Conservation (phyloP, 2,113 vertebrate species). For the Patagioenas fasciata region DNA sequence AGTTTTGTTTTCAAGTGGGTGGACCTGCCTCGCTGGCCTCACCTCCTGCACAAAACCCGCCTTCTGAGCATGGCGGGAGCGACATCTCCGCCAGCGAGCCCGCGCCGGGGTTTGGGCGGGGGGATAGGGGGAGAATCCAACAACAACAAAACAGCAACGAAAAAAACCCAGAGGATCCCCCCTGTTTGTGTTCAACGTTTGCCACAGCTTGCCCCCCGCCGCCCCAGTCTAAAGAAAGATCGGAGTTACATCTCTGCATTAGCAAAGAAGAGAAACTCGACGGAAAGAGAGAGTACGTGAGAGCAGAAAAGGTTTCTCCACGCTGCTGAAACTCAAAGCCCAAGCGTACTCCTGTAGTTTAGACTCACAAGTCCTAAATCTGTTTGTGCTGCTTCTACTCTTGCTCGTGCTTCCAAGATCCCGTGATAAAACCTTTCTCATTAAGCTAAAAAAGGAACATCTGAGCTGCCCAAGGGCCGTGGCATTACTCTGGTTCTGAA, state of each 20-base stretch:
- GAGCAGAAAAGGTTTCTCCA: not conserved
- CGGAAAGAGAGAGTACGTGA: not conserved
- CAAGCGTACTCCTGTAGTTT: fast-evolving
- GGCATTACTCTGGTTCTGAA: not conserved
- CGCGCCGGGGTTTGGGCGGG: not conserved
- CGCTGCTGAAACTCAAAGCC: not conserved
- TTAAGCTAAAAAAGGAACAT: constrained; percentile 26
- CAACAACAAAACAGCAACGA: not conserved
- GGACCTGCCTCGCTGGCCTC: constrained; percentile 76
- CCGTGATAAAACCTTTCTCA: constrained; percentile 3
- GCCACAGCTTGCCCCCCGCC: not conserved
- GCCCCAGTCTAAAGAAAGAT: constrained; percentile 7
- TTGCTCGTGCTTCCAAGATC: fast-evolving
- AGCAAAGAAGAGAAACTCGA: not conserved
- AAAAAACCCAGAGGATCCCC: not conserved
- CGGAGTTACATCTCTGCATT: not conserved
- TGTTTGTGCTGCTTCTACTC: not conserved
- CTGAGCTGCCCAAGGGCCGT: not conserved
- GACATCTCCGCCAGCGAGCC: constrained; percentile 38
- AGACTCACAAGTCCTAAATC: not conserved
- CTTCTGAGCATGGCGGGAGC: constrained; percentile 64
- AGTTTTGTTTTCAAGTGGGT: constrained; percentile 81
- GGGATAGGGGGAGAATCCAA: not conserved
- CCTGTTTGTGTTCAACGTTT: not conserved
- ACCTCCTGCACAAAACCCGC: constrained; percentile 79